Evolutionary conservation across 30 jellyfish, hydroid and myxozoan species (phyloP), one percentile per base, ranked within the genome.

Genomic region (Nemopilema nomurai): DNA sequence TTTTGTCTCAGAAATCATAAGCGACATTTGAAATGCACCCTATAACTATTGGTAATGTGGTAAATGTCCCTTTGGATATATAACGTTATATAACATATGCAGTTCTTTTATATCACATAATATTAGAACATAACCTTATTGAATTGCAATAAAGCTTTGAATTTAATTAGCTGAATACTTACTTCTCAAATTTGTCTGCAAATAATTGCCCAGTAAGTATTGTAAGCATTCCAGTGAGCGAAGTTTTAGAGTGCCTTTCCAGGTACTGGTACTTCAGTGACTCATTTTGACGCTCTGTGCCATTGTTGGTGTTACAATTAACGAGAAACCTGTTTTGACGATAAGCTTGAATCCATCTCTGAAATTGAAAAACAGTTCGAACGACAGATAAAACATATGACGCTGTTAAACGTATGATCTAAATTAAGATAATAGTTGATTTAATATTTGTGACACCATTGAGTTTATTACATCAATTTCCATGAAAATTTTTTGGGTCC

Each of bases 271-370:
- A 63, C 32, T 79, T 79, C 70, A 79, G n/a, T n/a, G 63, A 62
- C 62, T 77, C 88, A 62, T 77, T 77, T 62, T 77, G 88, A 24
- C 88, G 77, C 23, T 77, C 88, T 19, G 63, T 28, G 23, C 88
- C 88, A 77, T 77, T 77, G 81, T 77, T 77, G 26, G 88, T 77
- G 27, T 4, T 77, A 27, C 51, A 49, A 32, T 49, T 21, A 31
- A 62, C 62, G 31, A 49, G 88, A 62, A 77, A 27, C 79, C 63
- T 79, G 62, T 77, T 28, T 27, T 62, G 51, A 26, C 88, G 27
- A 51, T 23, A 77, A 49, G 88, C 88, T 81, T 79, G 63, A 17
- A 77, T 79, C 88, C 88, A 77, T 7, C 88, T 30, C 88, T 77
- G 88, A n/a, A 62, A 62, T 41, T 6, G 57, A 41, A 41, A 41